These are phyloP conservation scores for Microtus ochrogaster DNA, from an alignment of 2,113 vertebrate genomes.

Conservation along the genomic window DNA sequence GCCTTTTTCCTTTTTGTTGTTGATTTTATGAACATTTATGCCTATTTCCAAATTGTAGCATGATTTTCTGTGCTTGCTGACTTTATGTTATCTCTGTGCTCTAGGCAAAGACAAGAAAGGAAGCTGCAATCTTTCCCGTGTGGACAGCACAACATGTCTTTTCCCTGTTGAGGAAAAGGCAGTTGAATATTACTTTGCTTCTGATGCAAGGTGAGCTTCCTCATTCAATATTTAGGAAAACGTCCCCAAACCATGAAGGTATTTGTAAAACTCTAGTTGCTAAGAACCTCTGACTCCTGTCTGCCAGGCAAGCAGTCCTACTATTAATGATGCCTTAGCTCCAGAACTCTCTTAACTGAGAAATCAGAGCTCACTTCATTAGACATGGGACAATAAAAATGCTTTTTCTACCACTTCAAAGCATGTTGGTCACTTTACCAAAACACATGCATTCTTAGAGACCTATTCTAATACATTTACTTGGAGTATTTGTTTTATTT, in stretches of 20 bases:
- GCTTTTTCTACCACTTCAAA: conserved; percentile 18
- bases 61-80: not conserved
- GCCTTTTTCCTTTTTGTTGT: conserved; percentile 65
- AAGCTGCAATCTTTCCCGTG: conserved; percentile 90
- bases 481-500: not conserved
- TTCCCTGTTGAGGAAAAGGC: conserved; percentile 97
- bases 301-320: not conserved
- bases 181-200: conserved; percentile 99
- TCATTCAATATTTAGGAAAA: conserved; percentile 52
- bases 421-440: not conserved
- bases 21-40: not conserved
- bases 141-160: conserved; percentile 96
- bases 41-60: not conserved
- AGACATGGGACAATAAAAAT: not conserved
- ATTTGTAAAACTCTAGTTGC: not conserved
- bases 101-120: conserved; percentile 95
- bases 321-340: not conserved
- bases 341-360: not conserved
- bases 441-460: not conserved
- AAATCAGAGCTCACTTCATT: not conserved
- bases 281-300: not conserved
- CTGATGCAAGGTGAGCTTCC: conserved; percentile 93
- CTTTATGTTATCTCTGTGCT: conserved; percentile 49
- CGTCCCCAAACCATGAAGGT: not conserved
- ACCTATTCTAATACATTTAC: not conserved